These are phyloP conservation scores for Drosophila aldrichi DNA, from an alignment of 2,888 invertebrate species.

Conservation along the genomic window DNA sequence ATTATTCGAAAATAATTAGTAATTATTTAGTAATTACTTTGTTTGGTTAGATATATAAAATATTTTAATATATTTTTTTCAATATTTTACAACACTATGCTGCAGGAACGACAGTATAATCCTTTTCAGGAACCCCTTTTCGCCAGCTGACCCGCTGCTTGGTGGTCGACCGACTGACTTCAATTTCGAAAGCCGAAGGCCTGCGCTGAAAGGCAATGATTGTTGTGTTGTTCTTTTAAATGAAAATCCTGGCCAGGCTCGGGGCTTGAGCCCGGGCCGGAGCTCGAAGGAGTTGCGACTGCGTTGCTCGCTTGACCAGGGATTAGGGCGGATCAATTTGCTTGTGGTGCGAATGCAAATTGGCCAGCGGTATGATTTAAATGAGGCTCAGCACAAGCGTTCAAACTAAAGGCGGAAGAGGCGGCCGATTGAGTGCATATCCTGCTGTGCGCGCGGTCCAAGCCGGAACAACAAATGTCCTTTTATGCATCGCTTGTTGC, in stretches of 20 bases:
- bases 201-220: conserved; percentile 41
- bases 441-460: conserved; percentile 49
- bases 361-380: conserved; percentile 79
- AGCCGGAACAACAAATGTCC: conserved; percentile 70
- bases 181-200: conserved; percentile 49
- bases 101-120: neutral
- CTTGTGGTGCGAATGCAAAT: conserved; percentile 83
- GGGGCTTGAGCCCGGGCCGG: conserved; percentile 23
- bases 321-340: conserved; percentile 83
- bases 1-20: neutral
- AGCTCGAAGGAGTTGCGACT: conserved; percentile 31
- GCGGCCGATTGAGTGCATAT: conserved; percentile 49
- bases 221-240: conserved; percentile 62
- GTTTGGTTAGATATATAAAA: no score
- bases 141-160: neutral
- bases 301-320: conserved; percentile 14
- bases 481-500: conserved; percentile 33
- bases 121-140: conserved; percentile 12
- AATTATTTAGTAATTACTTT: neutral
- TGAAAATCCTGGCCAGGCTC: conserved; percentile 54
- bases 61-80: no score
- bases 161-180: conserved; percentile 52
- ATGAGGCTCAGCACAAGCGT: conserved; percentile 70
- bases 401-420: conserved; percentile 61
- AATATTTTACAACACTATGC: neutral